Evolutionary conservation across 2,113 vertebrate genomes (phyloP).

Genomic region (Pelobates fuscus): DNA sequence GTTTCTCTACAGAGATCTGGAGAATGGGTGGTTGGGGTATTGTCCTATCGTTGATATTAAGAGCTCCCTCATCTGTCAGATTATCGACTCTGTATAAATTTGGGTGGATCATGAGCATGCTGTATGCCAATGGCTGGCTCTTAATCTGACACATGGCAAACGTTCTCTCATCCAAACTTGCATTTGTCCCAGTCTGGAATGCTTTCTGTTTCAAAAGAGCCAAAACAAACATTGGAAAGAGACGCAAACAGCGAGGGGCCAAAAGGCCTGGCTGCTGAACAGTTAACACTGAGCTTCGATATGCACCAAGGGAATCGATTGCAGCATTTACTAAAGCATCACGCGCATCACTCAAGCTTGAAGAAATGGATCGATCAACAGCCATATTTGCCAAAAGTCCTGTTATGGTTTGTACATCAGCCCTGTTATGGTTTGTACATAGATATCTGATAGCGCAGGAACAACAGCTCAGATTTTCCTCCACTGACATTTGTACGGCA

Average conservation of each 20-base stretch:
- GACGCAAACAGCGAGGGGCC: constrained; percentile 80
- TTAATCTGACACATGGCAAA: constrained; percentile 96
- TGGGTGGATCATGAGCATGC: constrained; percentile 91
- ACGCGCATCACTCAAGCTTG: constrained; percentile 88
- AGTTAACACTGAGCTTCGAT: constrained; percentile 79
- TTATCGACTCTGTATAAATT: constrained; percentile 86
- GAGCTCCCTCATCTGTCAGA: constrained; percentile 89
- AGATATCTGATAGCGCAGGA: constrained; percentile 85
- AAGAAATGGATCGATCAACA: constrained; percentile 86
- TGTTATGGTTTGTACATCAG: constrained; percentile 90
- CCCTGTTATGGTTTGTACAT: too few species aligned
- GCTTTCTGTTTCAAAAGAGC: constrained; percentile 94
- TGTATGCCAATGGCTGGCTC: constrained; percentile 86
- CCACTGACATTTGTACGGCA: constrained; percentile 96
- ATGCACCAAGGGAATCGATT: constrained; percentile 86
- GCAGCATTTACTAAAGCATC: constrained; percentile 91
- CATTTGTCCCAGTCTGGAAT: constrained; percentile 87
- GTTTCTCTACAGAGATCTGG: constrained; percentile 92
- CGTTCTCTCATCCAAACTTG: constrained; percentile 86
- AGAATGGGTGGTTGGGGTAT: constrained; percentile 89
- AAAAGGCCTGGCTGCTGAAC: constrained; percentile 88
- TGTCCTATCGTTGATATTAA: constrained; percentile 84
- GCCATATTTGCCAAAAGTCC: constrained; percentile 96
- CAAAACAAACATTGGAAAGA: constrained; percentile 87
- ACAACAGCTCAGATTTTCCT: constrained; percentile 93